These are phyloP conservation scores for Bursaphelenchus okinawaensis DNA, from an alignment of 2,888 invertebrate species.

Conservation along the genomic window DNA sequence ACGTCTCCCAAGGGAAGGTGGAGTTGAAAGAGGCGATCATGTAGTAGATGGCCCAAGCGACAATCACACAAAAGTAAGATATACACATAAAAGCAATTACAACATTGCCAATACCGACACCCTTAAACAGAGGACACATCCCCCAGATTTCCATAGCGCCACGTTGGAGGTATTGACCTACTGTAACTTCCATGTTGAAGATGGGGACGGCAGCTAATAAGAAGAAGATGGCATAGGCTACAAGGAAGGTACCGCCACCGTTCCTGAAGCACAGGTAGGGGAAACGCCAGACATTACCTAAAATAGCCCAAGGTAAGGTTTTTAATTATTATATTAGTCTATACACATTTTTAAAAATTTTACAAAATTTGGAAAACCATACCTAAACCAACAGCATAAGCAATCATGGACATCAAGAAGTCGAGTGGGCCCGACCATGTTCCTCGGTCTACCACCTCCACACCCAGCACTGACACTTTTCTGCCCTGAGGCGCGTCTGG, in stretches of 20 bases:
- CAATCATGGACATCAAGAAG: constrained; percentile 56
- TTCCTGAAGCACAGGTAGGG: constrained; percentile 58
- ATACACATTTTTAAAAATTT: neutral
- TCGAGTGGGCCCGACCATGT: constrained; percentile 55
- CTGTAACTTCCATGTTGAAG: constrained; percentile 53
- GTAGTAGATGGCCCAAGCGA: constrained; percentile 58
- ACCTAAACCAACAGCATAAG: constrained; percentile 58
- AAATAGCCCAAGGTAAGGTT: too few relatives aligned
- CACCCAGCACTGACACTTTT: constrained; percentile 30
- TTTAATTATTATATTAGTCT: constrained; percentile 3
- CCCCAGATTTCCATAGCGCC: constrained; percentile 58
- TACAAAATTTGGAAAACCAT: neutral
- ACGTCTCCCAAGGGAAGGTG: constrained; percentile 56
- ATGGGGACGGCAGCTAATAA: constrained; percentile 55
- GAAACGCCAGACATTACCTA: constrained; percentile 57
- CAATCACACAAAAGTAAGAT: constrained; percentile 57
- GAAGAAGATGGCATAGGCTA: constrained; percentile 56
- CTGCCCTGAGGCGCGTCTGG: constrained; percentile 21
- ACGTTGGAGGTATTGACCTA: constrained; percentile 56
- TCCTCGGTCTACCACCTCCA: constrained; percentile 38
- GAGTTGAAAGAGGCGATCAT: constrained; percentile 50
- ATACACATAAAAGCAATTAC: constrained; percentile 57
- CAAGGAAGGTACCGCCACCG: constrained; percentile 57
- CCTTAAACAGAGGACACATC: constrained; percentile 50
- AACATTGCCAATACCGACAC: constrained; percentile 57